Conservation (phyloP, 2,888 invertebrate genomes). For the Hypercompe scribonia region DNA sequence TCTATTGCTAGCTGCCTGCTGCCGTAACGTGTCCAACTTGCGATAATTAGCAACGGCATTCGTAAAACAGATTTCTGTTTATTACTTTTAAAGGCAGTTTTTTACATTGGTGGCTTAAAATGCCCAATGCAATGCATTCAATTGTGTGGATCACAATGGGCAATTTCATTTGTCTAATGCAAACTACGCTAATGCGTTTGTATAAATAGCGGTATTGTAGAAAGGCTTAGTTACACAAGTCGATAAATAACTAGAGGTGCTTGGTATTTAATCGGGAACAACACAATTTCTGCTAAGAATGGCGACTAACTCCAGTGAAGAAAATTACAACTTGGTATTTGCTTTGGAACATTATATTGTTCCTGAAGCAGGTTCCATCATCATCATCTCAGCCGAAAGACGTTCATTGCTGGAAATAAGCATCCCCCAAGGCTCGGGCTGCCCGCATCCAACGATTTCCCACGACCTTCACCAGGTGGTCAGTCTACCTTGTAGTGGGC, state of each 20-base stretch:
- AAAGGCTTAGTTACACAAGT: not conserved
- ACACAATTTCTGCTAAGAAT: not conserved
- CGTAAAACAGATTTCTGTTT: constrained; percentile 51
- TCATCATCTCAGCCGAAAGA: no score
- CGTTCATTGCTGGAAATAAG: no score
- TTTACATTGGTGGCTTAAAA: not conserved
- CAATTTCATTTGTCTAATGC: not conserved
- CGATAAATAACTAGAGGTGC: not conserved
- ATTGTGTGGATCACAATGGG: not conserved
- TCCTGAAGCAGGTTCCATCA: not conserved
- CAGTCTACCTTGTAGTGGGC: no score
- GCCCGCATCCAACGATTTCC: no score
- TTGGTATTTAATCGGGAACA: not conserved
- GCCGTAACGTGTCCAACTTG: constrained; percentile 40
- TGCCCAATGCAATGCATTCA: no score
- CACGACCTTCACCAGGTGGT: no score
- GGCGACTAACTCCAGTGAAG: no score
- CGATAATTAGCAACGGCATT: constrained; percentile 70
- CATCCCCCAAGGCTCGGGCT: no score
- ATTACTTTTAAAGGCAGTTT: constrained; percentile 38
- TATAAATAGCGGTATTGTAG: not conserved
- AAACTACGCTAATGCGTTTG: not conserved
- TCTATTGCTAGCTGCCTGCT: constrained; percentile 42
- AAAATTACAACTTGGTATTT: not conserved
- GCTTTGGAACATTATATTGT: not conserved